A percentile compares a stretch with the other conserved stretches of the same genome.
Evolutionary conservation across 2,888 invertebrate genomes (phyloP).

Genomic region (Argyra leucocephala): DNA sequence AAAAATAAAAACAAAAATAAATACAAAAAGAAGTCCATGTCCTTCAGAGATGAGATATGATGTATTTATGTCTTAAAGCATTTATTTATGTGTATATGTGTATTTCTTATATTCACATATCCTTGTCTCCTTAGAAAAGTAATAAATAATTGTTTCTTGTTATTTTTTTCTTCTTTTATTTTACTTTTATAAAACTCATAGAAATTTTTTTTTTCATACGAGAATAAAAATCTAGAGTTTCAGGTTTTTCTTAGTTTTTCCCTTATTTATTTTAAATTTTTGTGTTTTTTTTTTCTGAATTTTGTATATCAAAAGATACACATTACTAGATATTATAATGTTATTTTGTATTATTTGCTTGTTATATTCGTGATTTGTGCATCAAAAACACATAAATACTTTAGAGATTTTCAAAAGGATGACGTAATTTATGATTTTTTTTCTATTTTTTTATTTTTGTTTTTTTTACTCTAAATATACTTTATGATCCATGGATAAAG

Average conservation of each 20-base stretch:
- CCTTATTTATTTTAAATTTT: neutral
- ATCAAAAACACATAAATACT: conserved; percentile 6
- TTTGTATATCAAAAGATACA: too few relatives aligned
- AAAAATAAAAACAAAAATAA: neutral
- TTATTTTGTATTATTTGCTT: neutral
- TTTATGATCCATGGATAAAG: conserved; percentile 1
- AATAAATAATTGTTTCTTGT: neutral
- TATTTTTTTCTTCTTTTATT: neutral
- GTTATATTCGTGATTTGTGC: neutral
- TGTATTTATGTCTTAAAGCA: neutral
- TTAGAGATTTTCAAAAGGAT: conserved; percentile 2
- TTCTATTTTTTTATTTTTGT: neutral
- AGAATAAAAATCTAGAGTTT: neutral
- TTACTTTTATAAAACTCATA: neutral
- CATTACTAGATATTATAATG: too few relatives aligned
- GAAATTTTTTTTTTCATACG: neutral
- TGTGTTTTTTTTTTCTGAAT: neutral
- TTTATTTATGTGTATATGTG: too few relatives aligned
- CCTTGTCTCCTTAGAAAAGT: neutral
- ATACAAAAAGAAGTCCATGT: neutral
- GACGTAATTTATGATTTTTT: neutral
- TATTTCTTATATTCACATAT: neutral
- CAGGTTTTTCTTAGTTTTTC: neutral
- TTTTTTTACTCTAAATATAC: neutral
- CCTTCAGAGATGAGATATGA: neutral